phyloP scores from a whole-genome alignment of 2,797 vertebrate species.

The Chlorospingus flavigularis region DNA sequence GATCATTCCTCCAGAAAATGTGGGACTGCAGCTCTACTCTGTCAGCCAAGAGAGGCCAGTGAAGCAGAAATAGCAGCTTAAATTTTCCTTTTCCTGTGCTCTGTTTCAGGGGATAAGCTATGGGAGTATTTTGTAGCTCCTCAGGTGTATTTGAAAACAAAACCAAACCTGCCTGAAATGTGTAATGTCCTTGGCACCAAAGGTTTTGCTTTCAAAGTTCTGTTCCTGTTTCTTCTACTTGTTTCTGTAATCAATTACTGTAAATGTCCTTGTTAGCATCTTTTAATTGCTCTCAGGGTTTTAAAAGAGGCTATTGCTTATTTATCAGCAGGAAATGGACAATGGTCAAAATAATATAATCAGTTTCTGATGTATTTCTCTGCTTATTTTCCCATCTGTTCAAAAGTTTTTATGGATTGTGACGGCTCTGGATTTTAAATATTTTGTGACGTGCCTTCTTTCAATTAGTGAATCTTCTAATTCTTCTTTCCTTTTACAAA shows the following conservation, averaged over 20 bases:
- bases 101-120: not conserved
- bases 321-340: not conserved
- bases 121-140: not conserved
- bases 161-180: not conserved
- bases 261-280: accelerated
- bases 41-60: not conserved
- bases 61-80: not conserved
- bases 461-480: not conserved
- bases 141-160: not conserved
- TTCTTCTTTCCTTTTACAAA: not conserved
- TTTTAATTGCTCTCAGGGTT: not conserved
- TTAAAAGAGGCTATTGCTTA: not conserved
- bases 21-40: not conserved
- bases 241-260: not conserved
- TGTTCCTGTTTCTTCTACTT: not conserved
- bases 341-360: not conserved
- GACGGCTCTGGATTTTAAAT: not conserved
- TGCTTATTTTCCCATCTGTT: not conserved
- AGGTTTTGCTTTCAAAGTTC: not conserved
- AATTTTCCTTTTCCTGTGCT: not conserved
- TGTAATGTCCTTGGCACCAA: not conserved
- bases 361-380: not conserved
- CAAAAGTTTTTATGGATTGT: not conserved
- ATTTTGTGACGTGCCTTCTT: not conserved
- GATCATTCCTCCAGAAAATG: not conserved